Percentiles rank a stretch among this genome's conserved stretches.
Evolutionary conservation across 2,888 invertebrate species (phyloP).

Genomic region (Chrysopilus asiliformis): DNA sequence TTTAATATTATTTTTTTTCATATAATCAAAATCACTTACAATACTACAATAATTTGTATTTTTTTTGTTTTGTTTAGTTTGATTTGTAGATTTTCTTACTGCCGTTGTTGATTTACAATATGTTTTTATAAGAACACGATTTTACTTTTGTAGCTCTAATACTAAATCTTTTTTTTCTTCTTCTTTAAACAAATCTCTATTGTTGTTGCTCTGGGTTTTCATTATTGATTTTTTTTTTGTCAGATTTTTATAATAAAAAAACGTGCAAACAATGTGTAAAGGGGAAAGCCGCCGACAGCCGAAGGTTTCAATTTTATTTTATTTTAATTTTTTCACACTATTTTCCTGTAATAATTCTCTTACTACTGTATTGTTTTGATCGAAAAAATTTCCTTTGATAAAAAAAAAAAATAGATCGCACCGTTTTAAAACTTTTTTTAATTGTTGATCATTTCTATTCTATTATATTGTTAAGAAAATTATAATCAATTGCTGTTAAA

Average conservation of each 20-base stretch:
- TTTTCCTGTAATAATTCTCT: no score
- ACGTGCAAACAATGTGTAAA: constrained; percentile 42
- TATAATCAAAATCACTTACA: constrained; percentile 6
- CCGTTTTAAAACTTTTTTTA: neutral
- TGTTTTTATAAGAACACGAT: neutral
- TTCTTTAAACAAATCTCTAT: no score
- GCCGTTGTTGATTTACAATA: neutral
- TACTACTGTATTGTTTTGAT: no score
- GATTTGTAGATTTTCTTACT: constrained; percentile 11
- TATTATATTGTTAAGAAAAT: neutral
- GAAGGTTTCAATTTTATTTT: constrained; percentile 18
- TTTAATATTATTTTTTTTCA: constrained; percentile 8
- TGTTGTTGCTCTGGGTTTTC: no score
- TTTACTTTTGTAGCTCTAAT: neutral
- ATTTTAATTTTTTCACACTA: constrained; percentile 14
- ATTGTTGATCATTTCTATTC: neutral
- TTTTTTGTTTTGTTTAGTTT: constrained; percentile 5
- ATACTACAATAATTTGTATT: constrained; percentile 3
- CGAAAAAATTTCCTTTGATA: neutral
- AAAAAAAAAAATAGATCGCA: neutral
- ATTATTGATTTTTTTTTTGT: constrained; percentile 14
- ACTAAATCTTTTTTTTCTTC: neutral
- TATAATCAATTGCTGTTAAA: neutral
- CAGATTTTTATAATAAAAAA: constrained; percentile 23
- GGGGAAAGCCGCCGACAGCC: constrained; percentile 39